Base-by-base conservation (phyloP, 1,140 invertebrate species). In the Saccostrea glomerata region DNA sequence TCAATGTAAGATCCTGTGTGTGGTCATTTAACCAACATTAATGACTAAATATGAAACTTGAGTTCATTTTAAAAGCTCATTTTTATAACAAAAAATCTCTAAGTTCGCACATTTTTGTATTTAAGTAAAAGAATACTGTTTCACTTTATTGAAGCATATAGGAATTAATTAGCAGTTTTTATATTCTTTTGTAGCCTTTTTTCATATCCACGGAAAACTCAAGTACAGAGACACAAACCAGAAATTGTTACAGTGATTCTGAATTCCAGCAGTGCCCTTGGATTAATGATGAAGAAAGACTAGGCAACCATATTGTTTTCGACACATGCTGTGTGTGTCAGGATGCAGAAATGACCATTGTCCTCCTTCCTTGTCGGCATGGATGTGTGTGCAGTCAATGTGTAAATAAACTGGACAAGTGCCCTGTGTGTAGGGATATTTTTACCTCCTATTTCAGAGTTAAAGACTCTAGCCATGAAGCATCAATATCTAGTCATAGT, bases 341-440 rank as follows among this genome's bases (percentile, higher is more conserved):
- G 92, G 96, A 96, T 90, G 96, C 96, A 91, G 97, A 97, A 1
- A 94, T 97, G 40, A 97, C 97, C 1, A 95, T 97, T 86, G 97
- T 97, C n/a, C 94, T 98, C 23, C 95, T 98, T 87, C 97, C 97
- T 0, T 98, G 97, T 95, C 94, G 97, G 17, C 97, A 98, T 94
- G 97, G 97, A 3, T 98, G 97, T 91, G 96, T 98, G 25, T 98
- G 97, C 95, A 96, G 96, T 54, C 54, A 58, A 15, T 93, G 92
- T 88, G 90, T 93, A 93, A 95, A 96, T 17, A 82, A 91, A 84
- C n/a, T 92, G 58, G 89, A 90, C 84, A 89, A 86, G 56, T 98
- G 97, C 94, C 97, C 97, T 11, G 97, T 98, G 96, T 98, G 97
- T 93, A 96, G 97, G 60, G 97, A 97, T 89, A 96, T 96, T 7